These are phyloP conservation scores for Eubucco bourcierii DNA, from an alignment of 2,113 vertebrate genomes.

Conservation along the genomic window DNA sequence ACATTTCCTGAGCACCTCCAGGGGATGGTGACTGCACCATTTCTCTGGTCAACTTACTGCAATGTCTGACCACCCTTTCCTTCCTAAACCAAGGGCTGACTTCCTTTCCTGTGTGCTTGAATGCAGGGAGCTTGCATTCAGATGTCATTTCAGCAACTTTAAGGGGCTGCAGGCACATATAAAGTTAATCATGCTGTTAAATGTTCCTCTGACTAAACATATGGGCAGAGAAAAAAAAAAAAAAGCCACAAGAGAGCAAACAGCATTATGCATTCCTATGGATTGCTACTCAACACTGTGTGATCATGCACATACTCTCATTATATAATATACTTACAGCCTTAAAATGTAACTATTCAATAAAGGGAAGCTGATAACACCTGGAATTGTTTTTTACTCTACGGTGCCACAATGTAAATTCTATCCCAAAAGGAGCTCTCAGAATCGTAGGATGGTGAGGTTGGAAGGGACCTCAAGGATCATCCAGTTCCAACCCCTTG, in stretches of 20 bases:
- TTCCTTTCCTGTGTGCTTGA: neutral
- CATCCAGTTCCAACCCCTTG: no score
- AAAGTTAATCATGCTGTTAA: constrained; percentile 2
- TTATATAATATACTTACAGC: neutral
- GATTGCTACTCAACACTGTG: neutral
- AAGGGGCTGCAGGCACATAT: neutral
- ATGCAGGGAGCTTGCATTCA: neutral
- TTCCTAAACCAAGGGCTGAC: neutral
- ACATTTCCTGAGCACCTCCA: no score
- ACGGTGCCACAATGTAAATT: neutral
- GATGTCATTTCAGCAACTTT: neutral
- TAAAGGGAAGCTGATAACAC: neutral
- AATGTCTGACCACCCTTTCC: no score
- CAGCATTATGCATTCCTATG: neutral
- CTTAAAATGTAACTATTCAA: neutral
- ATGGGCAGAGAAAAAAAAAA: neutral
- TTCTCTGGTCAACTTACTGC: no score
- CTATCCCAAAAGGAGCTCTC: neutral
- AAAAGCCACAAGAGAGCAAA: neutral
- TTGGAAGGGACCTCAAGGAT: no score
- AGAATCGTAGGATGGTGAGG: no score
- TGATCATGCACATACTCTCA: neutral
- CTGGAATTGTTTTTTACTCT: neutral
- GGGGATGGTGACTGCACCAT: no score
- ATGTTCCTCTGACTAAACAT: neutral